phyloP scores from a whole-genome alignment of 2,797 vertebrate genomes.

The Sebastes hubbsi region DNA sequence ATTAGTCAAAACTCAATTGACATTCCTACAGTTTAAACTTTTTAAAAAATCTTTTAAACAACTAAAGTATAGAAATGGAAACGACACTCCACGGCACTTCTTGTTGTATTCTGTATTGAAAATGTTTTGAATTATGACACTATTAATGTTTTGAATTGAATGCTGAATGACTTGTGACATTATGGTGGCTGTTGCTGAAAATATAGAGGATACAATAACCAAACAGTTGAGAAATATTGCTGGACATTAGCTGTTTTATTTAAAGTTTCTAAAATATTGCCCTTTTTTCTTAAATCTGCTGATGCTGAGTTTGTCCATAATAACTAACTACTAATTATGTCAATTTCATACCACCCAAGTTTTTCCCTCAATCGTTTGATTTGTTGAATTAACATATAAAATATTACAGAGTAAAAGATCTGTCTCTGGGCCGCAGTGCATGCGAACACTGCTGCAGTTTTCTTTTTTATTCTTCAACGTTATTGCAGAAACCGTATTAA shows the following conservation, averaged over 20 bases:
- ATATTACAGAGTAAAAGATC: not conserved
- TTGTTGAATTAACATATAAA: not conserved
- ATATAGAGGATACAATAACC: not conserved
- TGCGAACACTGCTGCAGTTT: not conserved
- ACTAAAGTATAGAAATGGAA: not conserved
- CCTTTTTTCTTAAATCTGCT: not conserved
- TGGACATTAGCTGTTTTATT: not conserved
- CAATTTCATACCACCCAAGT: not conserved
- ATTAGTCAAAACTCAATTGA: not conserved
- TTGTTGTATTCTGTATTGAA: not conserved
- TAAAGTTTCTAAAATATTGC: not conserved
- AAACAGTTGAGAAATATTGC: no score
- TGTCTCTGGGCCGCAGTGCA: not conserved
- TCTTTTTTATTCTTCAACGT: not conserved
- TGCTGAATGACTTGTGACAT: not conserved
- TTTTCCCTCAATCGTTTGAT: not conserved
- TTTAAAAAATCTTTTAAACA: not conserved
- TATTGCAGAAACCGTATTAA: not conserved
- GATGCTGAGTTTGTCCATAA: not conserved
- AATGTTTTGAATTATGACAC: not conserved
- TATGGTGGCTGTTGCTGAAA: not conserved
- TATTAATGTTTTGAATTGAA: not conserved
- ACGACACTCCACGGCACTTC: not conserved
- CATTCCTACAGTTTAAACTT: not conserved
- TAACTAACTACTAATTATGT: not conserved